These are phyloP conservation scores for Procambarus virginalis DNA, from an alignment of 1,140 invertebrate genomes.

Conservation along the genomic window DNA sequence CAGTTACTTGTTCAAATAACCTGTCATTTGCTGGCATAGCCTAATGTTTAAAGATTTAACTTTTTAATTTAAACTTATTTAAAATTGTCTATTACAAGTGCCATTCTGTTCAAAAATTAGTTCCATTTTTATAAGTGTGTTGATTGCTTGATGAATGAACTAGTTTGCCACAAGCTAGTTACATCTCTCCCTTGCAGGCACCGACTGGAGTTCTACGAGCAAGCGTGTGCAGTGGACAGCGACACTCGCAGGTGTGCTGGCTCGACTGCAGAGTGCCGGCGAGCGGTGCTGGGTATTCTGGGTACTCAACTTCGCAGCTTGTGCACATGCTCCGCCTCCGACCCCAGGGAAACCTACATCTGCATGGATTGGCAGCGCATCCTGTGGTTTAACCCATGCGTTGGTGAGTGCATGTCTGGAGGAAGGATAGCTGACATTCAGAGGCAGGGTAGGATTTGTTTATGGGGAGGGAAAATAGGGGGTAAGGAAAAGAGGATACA, in stretches of 20 bases:
- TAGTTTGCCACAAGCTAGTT: no score
- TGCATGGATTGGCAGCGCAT: constrained; percentile 91
- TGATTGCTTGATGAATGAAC: no score
- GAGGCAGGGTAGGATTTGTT: no score
- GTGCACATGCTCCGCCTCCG: constrained; percentile 86
- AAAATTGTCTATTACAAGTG: no score
- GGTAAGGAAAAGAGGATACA: neutral
- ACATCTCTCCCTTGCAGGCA: constrained; percentile 75
- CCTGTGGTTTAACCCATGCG: constrained; percentile 93
- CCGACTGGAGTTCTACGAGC: constrained; percentile 89
- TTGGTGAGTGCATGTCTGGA: constrained; percentile 80
- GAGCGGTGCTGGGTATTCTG: constrained; percentile 87
- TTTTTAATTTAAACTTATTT: no score
- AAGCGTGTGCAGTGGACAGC: constrained; percentile 91
- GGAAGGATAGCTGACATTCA: no score
- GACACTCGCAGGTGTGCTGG: constrained; percentile 92
- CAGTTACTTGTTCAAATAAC: no score
- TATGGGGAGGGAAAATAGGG: no score
- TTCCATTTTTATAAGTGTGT: no score
- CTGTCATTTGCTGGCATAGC: no score
- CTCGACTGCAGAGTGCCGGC: constrained; percentile 84
- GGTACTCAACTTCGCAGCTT: constrained; percentile 88
- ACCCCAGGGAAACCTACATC: constrained; percentile 86
- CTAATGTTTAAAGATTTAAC: no score
- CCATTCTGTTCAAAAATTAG: no score